Evolutionary conservation across 2,797 vertebrate species (phyloP), one percentile per base, ranked within the genome.

Genomic region (Peromyscus melanophrys): DNA sequence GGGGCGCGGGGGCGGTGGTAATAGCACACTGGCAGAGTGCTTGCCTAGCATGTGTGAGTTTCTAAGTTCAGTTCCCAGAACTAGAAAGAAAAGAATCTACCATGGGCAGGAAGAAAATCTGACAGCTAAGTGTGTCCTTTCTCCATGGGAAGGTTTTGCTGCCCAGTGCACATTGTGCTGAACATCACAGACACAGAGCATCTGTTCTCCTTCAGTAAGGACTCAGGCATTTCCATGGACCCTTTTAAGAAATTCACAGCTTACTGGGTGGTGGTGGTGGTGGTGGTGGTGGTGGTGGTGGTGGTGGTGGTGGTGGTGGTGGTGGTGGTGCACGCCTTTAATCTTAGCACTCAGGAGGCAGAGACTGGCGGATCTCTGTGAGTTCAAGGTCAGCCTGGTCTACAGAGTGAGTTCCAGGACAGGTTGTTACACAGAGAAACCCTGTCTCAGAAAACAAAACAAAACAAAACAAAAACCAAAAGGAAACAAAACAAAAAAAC

Each of bases 131-230:
- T 59, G 49, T 73, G 13, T 19, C 31, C 13, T 37, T 89, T 90
- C 37, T 81, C 16, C 57, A 13, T 4, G 84, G 12, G 43, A 96
- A 94, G 21, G 12, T 40, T 92, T 95, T 97, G 57, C 4, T 67
- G n/a, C 40, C 12, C 63, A 88, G 19, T 11, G 17, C 21, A 7
- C 9, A 34, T 4, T 43, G 9, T 67, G 52, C 21, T 90, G 71
- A 55, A 65, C 86, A 43, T 55, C 27, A 37, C 4, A 43, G 76
- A 21, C 29, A 78, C 29, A 40, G 63, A 37, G 27, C 37, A 34
- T 31, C 65, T 90, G 37, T 14, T 1, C 2, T 14, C 27, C 31
- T 81, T 31, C 3, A 12, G 7, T 40, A 77, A 90, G 61, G 23
- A 83, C 13, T 76, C 12, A 25, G 29, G 49, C 11, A 71, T 89